Evolutionary conservation across 1,140 invertebrate genomes (phyloP), one percentile per base, ranked within the genome.

Genomic region (Ips nitidus): DNA sequence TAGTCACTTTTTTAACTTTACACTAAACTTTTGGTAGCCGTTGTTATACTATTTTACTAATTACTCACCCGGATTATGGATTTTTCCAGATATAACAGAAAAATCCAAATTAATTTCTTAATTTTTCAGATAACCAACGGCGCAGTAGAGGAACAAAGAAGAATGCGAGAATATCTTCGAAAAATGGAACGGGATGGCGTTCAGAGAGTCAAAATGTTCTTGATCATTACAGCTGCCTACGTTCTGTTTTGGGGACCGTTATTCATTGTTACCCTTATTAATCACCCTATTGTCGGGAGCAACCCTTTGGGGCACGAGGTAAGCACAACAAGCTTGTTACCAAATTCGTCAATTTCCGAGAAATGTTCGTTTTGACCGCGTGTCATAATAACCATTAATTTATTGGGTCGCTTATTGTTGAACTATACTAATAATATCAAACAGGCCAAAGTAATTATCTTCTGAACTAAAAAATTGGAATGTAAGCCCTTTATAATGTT

Each of bases 231-330:
- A 0, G 87, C 90, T 0, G 91, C 91, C 3, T 95, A 94, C 77
- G 85, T 94, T 22, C 83, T 94, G 42, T 94, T 94, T 81, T 95
- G 93, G 93, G 92, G 92, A 69, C 93, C 93, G 37, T 82, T 95
- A 66, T 95, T 94, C 81, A 87, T 94, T 61, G 90, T 94, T 64
- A 94, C 90, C 0, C 80, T 92, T 50, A 85, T 90, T 36, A 87
- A 90, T 79, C 90, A 91, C 77, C 89, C 89, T 2, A 82, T 88
- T 37, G 84, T 90, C 61, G 89, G 91, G 39, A 64, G 61, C 40
- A 89, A 74, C 58, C 71, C 76, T 42, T 66, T 78, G 52, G 76
- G 76, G 52, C 75, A 78, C 72, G 77, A 79, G 73, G 77, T 79
- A 72, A 63, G 70, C 62, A 66, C 37, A 52, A 53, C 57, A 36